These are phyloP conservation scores for Silvanus unidentatus DNA, from an alignment of 2,888 invertebrate genomes.

Conservation along the genomic window DNA sequence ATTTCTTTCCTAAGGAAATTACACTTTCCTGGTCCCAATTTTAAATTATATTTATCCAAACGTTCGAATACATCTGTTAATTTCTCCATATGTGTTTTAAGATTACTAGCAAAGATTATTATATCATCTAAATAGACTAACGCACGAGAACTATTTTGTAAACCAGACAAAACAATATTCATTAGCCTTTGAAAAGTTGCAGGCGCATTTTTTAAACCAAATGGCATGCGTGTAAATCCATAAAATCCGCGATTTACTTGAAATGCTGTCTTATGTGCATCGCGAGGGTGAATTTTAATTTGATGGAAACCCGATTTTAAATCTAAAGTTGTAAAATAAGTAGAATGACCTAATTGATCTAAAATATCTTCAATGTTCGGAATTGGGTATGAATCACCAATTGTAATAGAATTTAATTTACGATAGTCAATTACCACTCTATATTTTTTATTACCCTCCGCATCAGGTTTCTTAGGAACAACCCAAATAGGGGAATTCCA, in stretches of 20 bases:
- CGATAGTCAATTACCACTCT: constrained; percentile 10
- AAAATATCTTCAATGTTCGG: constrained; percentile 7
- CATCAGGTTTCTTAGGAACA: constrained; percentile 13
- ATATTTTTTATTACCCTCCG: constrained; percentile 8
- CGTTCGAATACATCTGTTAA: constrained; percentile 24
- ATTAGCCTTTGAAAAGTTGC: constrained; percentile 29
- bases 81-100: constrained; percentile 26
- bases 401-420: constrained; percentile 9
- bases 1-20: constrained; percentile 21
- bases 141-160: constrained; percentile 24
- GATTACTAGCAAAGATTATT: constrained; percentile 25
- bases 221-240: constrained; percentile 12
- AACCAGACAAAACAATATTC: constrained; percentile 27
- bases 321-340: too few relatives aligned
- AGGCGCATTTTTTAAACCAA: constrained; percentile 14
- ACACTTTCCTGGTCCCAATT: constrained; percentile 21
- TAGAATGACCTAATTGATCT: too few relatives aligned
- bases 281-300: too few relatives aligned
- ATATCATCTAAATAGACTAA: constrained; percentile 40
- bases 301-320: too few relatives aligned
- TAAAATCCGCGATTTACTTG: constrained; percentile 11
- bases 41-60: constrained; percentile 16
- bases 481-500: constrained; percentile 22
- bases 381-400: constrained; percentile 9
- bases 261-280: constrained; percentile 11